These are phyloP conservation scores for Mirza zaza DNA, from an alignment of 2,113 vertebrate genomes.

Conservation along the genomic window DNA sequence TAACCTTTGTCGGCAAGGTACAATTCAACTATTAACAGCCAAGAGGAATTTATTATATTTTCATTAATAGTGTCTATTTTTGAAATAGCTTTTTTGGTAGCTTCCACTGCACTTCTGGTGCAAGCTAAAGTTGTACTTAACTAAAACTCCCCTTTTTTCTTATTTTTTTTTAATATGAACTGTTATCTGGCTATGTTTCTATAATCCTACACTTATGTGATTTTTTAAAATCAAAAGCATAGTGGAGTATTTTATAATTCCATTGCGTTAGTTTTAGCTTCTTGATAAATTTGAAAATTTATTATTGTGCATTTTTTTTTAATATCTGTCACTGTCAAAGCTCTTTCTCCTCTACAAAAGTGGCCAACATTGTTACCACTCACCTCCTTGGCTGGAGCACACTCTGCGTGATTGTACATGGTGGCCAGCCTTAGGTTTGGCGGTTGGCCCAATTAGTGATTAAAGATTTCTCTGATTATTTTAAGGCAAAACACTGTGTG, in stretches of 20 bases:
- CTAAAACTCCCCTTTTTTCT: background rate
- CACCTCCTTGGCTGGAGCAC: background rate
- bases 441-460: background rate
- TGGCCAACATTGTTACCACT: background rate
- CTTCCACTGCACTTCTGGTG: background rate
- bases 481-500: background rate
- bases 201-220: background rate
- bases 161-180: background rate
- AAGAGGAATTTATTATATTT: background rate
- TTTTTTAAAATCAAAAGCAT: background rate
- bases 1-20: background rate
- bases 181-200: background rate
- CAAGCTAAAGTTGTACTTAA: background rate
- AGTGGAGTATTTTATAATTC: background rate
- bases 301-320: background rate
- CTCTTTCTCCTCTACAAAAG: background rate
- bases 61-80: background rate
- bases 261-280: background rate
- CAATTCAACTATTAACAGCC: background rate
- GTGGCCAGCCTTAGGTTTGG: background rate
- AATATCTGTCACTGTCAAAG: background rate
- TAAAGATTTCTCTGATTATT: background rate
- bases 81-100: background rate
- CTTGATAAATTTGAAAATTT: background rate
- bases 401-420: background rate